Conservation (phyloP, 2,888 invertebrate species). For the Gortyna flavago region DNA sequence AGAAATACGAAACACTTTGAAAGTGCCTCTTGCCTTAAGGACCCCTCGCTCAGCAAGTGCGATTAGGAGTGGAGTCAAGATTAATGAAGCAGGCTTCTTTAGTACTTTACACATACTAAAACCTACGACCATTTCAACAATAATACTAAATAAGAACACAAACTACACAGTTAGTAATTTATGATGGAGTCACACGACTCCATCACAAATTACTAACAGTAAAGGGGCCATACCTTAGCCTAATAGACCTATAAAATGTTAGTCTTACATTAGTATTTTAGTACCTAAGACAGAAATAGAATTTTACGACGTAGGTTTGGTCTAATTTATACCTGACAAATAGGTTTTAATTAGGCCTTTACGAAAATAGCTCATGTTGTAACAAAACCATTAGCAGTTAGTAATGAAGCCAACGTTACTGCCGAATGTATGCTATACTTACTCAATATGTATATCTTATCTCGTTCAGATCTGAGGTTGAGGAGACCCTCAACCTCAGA, state of each 20-base stretch:
- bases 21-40: neutral
- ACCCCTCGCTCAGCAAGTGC: neutral
- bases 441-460: too few relatives aligned
- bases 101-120: neutral
- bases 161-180: too few relatives aligned
- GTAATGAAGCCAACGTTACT: neutral
- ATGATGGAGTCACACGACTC: too few relatives aligned
- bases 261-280: conserved; percentile 14
- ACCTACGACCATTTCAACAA: conserved; percentile 7
- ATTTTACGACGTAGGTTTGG: neutral
- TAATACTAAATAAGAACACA: conserved; percentile 19
- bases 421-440: too few relatives aligned
- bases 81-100: neutral
- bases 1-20: neutral
- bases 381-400: neutral
- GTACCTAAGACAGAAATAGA: conserved; percentile 18
- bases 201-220: conserved; percentile 28
- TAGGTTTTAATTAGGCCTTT: neutral
- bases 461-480: neutral
- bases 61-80: neutral
- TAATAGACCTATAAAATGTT: conserved; percentile 40
- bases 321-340: conserved; percentile 2
- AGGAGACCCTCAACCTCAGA: too few relatives aligned
- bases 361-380: neutral
- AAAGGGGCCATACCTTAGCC: conserved; percentile 21